These are phyloP conservation scores for Alviniconcha marisindica DNA, from an alignment of 1,140 invertebrate species.

Conservation along the genomic window DNA sequence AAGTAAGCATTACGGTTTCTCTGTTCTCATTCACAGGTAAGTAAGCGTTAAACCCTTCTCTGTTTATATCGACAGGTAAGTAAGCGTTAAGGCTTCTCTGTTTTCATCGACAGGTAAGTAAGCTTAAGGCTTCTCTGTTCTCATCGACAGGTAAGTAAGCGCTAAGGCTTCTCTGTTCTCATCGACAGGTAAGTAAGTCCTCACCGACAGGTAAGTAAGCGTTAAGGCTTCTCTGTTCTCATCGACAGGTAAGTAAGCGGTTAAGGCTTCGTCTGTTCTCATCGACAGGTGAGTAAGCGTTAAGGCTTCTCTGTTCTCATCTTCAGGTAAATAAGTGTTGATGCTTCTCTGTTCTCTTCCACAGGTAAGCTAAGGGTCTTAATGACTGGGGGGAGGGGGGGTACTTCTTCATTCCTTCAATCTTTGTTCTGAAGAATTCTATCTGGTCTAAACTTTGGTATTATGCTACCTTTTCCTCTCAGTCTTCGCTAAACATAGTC, in stretches of 20 bases:
- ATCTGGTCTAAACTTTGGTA: no score
- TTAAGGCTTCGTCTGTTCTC: not conserved
- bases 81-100: not conserved
- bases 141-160: slow-evolving; percentile 38
- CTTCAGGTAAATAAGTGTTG: not conserved
- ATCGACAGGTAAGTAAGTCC: not conserved
- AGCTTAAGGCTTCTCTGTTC: not conserved
- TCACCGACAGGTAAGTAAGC: slow-evolving; percentile 42
- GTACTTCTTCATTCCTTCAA: no score
- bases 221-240: slow-evolving; percentile 73
- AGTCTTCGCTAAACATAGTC: no score
- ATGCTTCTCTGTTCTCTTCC: not conserved
- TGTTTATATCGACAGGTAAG: not conserved
- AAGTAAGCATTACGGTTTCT: not conserved
- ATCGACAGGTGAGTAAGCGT: not conserved
- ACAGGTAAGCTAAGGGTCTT: slow-evolving; percentile 59
- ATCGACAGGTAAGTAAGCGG: slow-evolving; percentile 67
- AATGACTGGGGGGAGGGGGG: no score
- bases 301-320: not conserved
- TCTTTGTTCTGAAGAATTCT: no score
- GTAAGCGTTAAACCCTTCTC: not conserved
- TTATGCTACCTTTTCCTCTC: no score
- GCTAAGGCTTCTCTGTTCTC: slow-evolving; percentile 58
- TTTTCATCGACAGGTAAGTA: not conserved
- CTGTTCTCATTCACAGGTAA: not conserved